A percentile compares a stretch with the other conserved stretches of the same genome.
Conservation (phyloP, 1,140 invertebrate species). For the Druon quercuslanigerum region DNA sequence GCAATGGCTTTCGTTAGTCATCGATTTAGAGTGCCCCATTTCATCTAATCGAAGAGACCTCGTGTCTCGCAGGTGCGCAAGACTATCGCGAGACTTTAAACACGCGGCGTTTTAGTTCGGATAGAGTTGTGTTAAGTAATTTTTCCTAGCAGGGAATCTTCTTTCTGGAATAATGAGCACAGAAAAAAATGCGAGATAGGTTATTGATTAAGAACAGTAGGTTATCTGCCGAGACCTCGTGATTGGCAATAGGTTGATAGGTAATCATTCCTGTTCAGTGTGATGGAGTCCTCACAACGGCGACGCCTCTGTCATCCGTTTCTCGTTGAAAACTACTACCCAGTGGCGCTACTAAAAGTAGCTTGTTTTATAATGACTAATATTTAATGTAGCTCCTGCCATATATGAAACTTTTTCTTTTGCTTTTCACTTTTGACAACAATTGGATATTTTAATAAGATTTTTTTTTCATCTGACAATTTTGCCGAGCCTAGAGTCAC, state of each 20-base stretch:
- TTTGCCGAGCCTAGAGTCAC: slow-evolving; percentile 21
- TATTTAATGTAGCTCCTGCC: no score
- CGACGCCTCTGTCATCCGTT: not conserved
- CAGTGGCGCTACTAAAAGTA: no score
- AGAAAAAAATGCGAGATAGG: slow-evolving; percentile 36
- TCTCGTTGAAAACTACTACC: not conserved
- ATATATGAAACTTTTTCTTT: not conserved
- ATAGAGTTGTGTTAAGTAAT: not conserved
- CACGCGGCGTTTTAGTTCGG: slow-evolving; percentile 31
- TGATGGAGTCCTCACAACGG: not conserved
- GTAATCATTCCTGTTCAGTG: slow-evolving; percentile 53
- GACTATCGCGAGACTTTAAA: slow-evolving; percentile 1
- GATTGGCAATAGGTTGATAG: slow-evolving; percentile 60
- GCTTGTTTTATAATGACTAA: no score
- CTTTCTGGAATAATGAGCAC: not conserved
- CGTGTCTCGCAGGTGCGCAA: slow-evolving; percentile 32
- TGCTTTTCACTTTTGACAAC: not conserved
- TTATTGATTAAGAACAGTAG: slow-evolving; percentile 52
- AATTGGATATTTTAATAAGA: not conserved
- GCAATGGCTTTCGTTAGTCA: not conserved
- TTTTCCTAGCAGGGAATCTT: not conserved
- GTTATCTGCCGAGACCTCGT: slow-evolving; percentile 65
- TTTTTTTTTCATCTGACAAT: no score
- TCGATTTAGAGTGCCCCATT: slow-evolving; percentile 34
- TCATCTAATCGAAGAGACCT: slow-evolving; percentile 43